Evolutionary conservation across 2,113 vertebrate genomes (phyloP), one percentile per base, ranked within the genome.

Genomic region (Sapajus apella): DNA sequence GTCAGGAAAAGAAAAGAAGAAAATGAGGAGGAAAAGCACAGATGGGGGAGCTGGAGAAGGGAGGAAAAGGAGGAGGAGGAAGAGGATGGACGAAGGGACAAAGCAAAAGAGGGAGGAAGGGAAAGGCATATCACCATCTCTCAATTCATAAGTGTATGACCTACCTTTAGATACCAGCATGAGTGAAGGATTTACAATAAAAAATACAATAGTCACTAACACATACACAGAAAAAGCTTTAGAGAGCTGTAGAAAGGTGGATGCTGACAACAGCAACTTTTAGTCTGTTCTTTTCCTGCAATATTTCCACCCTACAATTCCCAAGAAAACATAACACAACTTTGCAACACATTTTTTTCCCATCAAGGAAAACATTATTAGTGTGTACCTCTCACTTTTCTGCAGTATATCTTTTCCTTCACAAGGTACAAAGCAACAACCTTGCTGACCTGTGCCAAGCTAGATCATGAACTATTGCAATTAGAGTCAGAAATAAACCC

Each of bases 251-350:
- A 11, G 32, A 18, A 90, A 91, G 80, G 68, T 13, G 3, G 6
- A 82, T 18, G n/a, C 20, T 56, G 27, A 64, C 52, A n/a, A 58
- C 1, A n/a, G 6, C 13, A 5, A 16, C 37, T 27, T 68, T 70
- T 27, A 40, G 35, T 23, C 12, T 82, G 18, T 50, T 73, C 25
- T 79, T 77, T 64, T 52, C 55, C 10, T 18, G 25, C 8, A 37
- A 5, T 7, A 8, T 32, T 68, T 97, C 86, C 83, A 37, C 11
- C 43, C 58, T 61, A 17, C 20, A 61, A 20, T 52, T 56, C 21
- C 37, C 45, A 45, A 86, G 87, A 95, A 95, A 97, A 92, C 18
- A 80, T 17, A 64, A 82, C 35, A 68, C 4, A 5, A 3, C 56
- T 52, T 40, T 30, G 8, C 45, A 32, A 20, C 30, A 32, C 7